Conservation (phyloP, 1,140 invertebrate species). For the Neuroterus valhalla region DNA sequence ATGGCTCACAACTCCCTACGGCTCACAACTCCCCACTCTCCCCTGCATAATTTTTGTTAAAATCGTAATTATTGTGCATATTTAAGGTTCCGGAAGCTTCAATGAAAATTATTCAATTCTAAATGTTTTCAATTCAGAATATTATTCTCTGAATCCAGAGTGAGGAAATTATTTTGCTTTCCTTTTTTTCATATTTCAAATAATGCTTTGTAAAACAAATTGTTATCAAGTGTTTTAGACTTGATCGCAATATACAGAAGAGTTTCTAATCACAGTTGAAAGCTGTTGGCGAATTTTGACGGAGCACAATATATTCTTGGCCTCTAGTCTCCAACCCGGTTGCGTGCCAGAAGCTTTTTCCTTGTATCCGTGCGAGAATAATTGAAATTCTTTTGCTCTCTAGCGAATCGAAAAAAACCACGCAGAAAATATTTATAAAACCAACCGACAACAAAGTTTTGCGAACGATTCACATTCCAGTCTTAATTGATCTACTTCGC, state of each 20-base stretch:
- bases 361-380: not conserved
- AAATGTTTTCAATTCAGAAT: too few relatives aligned
- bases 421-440: not conserved
- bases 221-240: not conserved
- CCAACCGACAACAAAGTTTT: conserved; percentile 19
- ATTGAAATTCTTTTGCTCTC: conserved; percentile 19
- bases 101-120: too few relatives aligned
- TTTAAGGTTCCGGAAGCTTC: too few relatives aligned
- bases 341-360: not conserved
- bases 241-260: not conserved
- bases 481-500: conserved; percentile 37
- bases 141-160: too few relatives aligned
- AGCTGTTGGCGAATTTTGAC: not conserved
- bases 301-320: not conserved
- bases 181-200: not conserved
- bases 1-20: too few relatives aligned
- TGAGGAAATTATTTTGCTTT: not conserved
- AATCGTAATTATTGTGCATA: too few relatives aligned
- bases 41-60: too few relatives aligned
- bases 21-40: too few relatives aligned
- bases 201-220: not conserved
- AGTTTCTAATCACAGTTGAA: conserved; percentile 3
- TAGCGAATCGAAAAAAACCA: not conserved
- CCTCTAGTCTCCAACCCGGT: not conserved
- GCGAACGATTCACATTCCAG: conserved; percentile 19